Conservation (phyloP, 2,113 vertebrate genomes). For the Gymnorhina tibicen region DNA sequence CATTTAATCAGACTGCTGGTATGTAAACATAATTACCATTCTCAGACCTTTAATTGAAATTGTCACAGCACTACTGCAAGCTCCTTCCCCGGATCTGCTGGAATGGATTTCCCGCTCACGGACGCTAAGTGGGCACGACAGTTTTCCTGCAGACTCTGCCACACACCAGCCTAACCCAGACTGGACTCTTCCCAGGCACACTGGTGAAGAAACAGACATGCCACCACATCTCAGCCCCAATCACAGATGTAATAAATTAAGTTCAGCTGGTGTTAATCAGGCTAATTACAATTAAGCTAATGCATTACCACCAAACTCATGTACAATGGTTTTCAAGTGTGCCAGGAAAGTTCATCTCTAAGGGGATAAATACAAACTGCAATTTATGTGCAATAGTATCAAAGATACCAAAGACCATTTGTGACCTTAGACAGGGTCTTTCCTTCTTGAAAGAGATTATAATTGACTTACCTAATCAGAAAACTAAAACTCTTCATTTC, state of each 20-base stretch:
- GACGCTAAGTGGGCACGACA: background rate
- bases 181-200: background rate
- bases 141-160: background rate
- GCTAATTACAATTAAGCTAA: background rate
- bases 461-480: background rate
- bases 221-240: background rate
- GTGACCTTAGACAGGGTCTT: background rate
- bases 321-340: background rate
- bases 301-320: background rate
- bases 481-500: background rate
- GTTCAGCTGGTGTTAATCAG: background rate
- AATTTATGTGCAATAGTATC: background rate
- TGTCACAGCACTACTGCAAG: background rate
- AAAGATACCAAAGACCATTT: background rate
- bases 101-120: background rate
- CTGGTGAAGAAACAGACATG: background rate
- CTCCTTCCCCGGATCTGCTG: background rate
- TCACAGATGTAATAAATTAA: background rate
- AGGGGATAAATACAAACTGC: background rate
- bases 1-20: constrained; percentile 47
- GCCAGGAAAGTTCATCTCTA: background rate
- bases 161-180: background rate
- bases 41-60: constrained; percentile 61
- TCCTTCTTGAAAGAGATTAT: background rate
- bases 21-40: constrained; percentile 60